Evolutionary conservation across 1,140 invertebrate species (phyloP).

Genomic region (fruit fly (Drosophila melanogaster)): DNA sequence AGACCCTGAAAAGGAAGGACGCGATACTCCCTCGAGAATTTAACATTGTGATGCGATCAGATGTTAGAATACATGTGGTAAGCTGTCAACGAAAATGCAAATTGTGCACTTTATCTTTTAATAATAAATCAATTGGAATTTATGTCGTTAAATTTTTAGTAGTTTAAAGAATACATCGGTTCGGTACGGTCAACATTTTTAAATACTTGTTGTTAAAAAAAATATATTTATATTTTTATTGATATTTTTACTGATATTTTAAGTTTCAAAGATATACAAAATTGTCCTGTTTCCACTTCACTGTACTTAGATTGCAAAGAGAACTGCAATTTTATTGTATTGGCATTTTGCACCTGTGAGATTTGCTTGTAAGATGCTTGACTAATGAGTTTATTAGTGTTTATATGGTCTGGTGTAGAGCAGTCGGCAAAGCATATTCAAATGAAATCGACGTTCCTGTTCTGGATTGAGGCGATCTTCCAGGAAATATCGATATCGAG

Average conservation of each 20-base stretch:
- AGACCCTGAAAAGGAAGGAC: conserved; percentile 25
- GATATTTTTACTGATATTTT: no score
- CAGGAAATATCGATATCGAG: conserved; percentile 30
- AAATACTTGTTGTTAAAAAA: neutral
- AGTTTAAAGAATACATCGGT: no score
- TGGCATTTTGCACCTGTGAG: conserved; percentile 14
- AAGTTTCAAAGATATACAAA: neutral
- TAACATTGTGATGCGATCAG: neutral
- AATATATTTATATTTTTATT: no score
- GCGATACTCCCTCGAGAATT: conserved; percentile 38
- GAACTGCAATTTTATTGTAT: neutral
- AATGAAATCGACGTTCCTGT: conserved; percentile 40
- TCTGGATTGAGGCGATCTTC: conserved; percentile 21
- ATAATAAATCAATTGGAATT: neutral
- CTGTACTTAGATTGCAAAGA: no score
- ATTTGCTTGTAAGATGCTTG: conserved; percentile 52
- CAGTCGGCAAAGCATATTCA: conserved; percentile 48
- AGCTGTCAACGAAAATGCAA: neutral
- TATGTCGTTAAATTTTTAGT: no score
- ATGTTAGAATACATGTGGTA: conserved; percentile 6
- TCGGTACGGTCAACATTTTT: rapidly evolving
- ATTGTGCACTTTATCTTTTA: neutral
- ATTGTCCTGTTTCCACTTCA: no score
- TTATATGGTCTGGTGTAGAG: conserved; percentile 24
- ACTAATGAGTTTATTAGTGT: conserved; percentile 80